Conservation (phyloP, 2,888 invertebrate genomes). For the Troglohyphantes excavatus region DNA sequence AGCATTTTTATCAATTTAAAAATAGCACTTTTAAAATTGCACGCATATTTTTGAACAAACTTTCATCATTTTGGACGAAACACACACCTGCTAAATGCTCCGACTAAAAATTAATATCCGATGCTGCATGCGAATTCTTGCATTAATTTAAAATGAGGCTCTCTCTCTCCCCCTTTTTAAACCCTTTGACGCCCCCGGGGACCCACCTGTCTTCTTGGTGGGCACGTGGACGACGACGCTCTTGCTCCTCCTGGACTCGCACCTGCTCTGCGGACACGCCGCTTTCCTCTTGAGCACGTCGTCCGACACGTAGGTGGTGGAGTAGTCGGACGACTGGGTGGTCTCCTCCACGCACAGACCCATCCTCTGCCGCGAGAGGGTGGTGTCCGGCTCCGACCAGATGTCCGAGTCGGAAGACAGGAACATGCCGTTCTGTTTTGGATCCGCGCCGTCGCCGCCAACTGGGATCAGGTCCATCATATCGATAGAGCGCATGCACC, state of each 20-base stretch:
- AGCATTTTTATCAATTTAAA: no score
- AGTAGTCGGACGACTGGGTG: conserved; percentile 49
- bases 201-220: conserved; percentile 67
- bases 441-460: background rate
- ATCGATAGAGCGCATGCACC: conserved; percentile 72
- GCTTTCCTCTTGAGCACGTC: conserved; percentile 43
- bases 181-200: no score
- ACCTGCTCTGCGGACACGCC: conserved; percentile 44
- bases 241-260: conserved; percentile 62
- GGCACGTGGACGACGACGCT: conserved; percentile 33
- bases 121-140: no score
- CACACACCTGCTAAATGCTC: no score
- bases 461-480: conserved; percentile 77
- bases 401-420: conserved; percentile 74
- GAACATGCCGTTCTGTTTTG: conserved; percentile 12
- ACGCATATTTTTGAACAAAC: no score
- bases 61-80: no score
- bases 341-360: conserved; percentile 68
- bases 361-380: conserved; percentile 62
- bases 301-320: conserved; percentile 66
- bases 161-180: no score
- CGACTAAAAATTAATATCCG: no score
- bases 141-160: no score
- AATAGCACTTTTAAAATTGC: no score
- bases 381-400: conserved; percentile 77